Evolutionary conservation across 2,797 vertebrate species (phyloP), one percentile per base, ranked within the genome.

Genomic region (Craterocephalus amniculus): DNA sequence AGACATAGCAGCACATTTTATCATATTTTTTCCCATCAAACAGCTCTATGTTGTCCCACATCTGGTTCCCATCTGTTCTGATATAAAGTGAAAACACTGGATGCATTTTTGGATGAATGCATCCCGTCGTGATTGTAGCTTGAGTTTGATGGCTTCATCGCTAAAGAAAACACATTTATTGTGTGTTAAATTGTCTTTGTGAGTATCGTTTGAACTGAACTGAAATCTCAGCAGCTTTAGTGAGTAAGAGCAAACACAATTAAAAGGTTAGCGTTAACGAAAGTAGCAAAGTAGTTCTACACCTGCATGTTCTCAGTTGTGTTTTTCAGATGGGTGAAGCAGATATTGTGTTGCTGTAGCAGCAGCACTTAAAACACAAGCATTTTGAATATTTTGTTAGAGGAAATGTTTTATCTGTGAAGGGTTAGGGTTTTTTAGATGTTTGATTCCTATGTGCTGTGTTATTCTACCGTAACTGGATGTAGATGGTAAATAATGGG

Each of bases 11-110:
- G 16, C 43, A n/a, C 43, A 45, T 45, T 45, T n/a, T 20, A 18
- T 20, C 43, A 20, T 45, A 20, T 45, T 45, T 45, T 45, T 45
- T 45, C 43, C n/a, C 20, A n/a, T 20, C 43, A 45, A 45, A 45
- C 43, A 45, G 43, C 43, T 45, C 20, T 10, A 45, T n/a, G 43
- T 7, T 49, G 49, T 74, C 71, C 38, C 55, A 63, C 73, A 79
- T 71, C 81, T 86, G 71, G 69, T 74, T 68, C 63, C 67, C 51
- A 80, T 79, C 63, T 78, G 68, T 83, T 80, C 67, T 40, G 57
- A 29, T 79, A 40, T 65, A 40, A 35, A 76, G 9, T 49, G n/a
- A 49, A 49, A 49, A 49, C 45, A n/a, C 18, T 49, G n/a, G 24
- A 22, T 12, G 10, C 9, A 49, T 24, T 22, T 49, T 74, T 43